These are phyloP conservation scores for Eriocheir sinensis DNA, from an alignment of 1,140 invertebrate species.

Conservation along the genomic window DNA sequence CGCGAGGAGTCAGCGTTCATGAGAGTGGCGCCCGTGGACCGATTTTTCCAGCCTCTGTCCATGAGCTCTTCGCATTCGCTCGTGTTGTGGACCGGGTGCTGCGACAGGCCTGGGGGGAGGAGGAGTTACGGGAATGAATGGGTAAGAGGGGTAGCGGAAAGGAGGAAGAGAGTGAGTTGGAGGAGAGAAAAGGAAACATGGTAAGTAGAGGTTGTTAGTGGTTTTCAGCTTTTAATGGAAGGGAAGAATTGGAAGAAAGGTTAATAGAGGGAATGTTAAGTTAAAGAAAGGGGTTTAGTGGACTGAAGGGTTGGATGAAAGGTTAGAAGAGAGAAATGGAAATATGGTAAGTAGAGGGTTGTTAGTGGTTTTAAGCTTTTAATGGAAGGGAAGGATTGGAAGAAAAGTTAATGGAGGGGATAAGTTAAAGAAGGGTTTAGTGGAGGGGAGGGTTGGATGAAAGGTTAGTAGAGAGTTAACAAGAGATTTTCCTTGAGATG, in stretches of 20 bases:
- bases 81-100: slow-evolving; percentile 90
- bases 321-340: background rate
- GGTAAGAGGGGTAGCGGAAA: background rate
- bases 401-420: background rate
- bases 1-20: slow-evolving; percentile 95
- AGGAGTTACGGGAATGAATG: background rate
- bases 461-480: too few relatives aligned
- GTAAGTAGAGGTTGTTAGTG: too few relatives aligned
- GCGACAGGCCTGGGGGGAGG: slow-evolving; percentile 83
- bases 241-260: background rate
- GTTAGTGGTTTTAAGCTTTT: too few relatives aligned
- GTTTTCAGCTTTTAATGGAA: too few relatives aligned
- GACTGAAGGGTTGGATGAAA: too few relatives aligned
- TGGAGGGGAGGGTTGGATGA: too few relatives aligned
- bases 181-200: background rate
- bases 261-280: too few relatives aligned
- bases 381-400: background rate
- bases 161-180: background rate
- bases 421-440: too few relatives aligned
- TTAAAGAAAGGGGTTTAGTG: too few relatives aligned
- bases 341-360: too few relatives aligned
- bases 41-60: slow-evolving; percentile 88
- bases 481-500: too few relatives aligned
- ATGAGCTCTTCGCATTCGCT: slow-evolving; percentile 89
- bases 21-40: slow-evolving; percentile 89